A percentile compares a stretch with the other conserved stretches of the same genome.
Evolutionary conservation across 2,888 invertebrate genomes (phyloP).

Genomic region (Sinohyriopsis cumingii): DNA sequence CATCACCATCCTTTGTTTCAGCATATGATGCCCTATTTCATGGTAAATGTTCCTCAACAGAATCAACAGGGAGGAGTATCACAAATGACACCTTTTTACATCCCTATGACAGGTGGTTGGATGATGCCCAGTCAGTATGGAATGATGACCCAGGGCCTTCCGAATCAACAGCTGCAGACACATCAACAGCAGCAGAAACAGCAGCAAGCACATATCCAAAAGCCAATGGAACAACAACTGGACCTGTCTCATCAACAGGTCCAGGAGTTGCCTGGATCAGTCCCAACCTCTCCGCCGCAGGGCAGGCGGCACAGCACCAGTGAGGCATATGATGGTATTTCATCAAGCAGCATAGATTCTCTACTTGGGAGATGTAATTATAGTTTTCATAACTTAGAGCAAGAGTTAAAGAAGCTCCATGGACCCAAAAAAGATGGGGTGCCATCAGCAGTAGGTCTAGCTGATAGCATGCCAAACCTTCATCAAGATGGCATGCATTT

Average conservation of each 20-base stretch:
- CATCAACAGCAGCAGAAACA: conserved; percentile 16
- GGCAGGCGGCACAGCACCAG: conserved; percentile 36
- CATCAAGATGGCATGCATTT: conserved; percentile 5
- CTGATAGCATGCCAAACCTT: background rate
- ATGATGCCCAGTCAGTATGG: conserved; percentile 21
- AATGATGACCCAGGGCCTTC: conserved; percentile 8
- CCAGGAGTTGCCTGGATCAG: conserved; percentile 27
- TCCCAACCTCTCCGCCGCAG: conserved; percentile 58
- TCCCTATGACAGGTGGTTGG: conserved; percentile 29
- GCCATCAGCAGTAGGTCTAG: conserved; percentile 15
- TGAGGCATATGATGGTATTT: conserved; percentile 33
- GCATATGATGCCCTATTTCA: conserved; percentile 30
- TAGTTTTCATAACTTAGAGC: conserved; percentile 59
- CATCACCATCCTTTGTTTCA: no score
- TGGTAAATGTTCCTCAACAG: conserved; percentile 38
- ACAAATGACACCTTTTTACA: conserved; percentile 15
- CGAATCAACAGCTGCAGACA: conserved; percentile 16
- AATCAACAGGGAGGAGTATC: conserved; percentile 16
- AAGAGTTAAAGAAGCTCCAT: conserved; percentile 65
- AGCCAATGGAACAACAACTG: conserved; percentile 10
- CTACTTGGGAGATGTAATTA: conserved; percentile 35
- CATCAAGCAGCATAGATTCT: conserved; percentile 37
- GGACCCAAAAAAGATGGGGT: conserved; percentile 43
- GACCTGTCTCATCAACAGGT: conserved; percentile 15
- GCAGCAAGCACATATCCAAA: conserved; percentile 11